Base-by-base conservation (phyloP, 2,797 vertebrate genomes). In the Takifugu rubripes region DNA sequence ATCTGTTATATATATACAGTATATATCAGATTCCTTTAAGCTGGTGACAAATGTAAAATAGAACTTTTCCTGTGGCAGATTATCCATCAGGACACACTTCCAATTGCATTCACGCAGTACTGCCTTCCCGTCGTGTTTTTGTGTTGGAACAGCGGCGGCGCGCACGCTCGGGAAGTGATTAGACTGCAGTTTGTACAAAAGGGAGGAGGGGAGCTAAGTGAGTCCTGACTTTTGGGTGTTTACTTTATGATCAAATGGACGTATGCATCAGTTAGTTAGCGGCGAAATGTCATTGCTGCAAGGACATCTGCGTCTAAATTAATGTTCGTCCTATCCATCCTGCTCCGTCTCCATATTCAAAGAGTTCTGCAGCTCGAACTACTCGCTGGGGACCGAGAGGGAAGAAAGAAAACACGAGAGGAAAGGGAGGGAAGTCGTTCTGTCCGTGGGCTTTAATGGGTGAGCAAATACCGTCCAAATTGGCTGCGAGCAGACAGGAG, bases 381-480 rank as follows among this genome's bases (percentile, higher is more conserved):
- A 36, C 51, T 77, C 53, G 9, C 64, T 33, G 48, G 68, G 58
- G 63, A 73, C 16, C 0, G 21, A 1, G 24, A 14, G 43, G 10
- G 21, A 36, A 15, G 8, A 27, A 36, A 43, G 17, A 56, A 42
- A 64, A 72, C 24, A 31, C 49, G 24, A 66, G 56, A 77, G 60
- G 55, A 66, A 64, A 52, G 47, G 54, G 81, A 79, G 78, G 71
- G 75, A 79, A 82, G 77, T 69, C 16, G 47, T 8, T 44, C 66
- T 63, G 77, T 83, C 81, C 76, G 76, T 63, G 58, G 57, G 64
- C 71, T 79, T 82, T 71, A 85, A 87, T 72, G 70, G 78, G 54
- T n/a, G 51, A 76, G 79, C 59, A 78, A 77, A 78, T 84, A 75
- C 61, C 56, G 68, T 75, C 56, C 66, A 85, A 84, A 87, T 73